Conservation (phyloP, 2,113 vertebrate species). For the Anolis carolinensis region DNA sequence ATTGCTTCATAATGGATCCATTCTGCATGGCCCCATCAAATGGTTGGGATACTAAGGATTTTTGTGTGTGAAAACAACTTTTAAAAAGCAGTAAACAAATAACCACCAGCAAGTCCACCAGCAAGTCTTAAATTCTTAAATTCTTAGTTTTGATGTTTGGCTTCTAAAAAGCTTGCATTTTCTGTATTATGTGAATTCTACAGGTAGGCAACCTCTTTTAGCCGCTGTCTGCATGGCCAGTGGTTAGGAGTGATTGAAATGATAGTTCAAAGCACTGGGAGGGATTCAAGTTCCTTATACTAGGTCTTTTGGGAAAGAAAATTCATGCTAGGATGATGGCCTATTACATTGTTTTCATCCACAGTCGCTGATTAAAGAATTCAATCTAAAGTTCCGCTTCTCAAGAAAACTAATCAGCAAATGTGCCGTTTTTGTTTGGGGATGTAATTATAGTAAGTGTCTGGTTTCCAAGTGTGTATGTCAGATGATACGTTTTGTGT, state of each 20-base stretch:
- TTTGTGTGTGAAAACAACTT: not conserved
- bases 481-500: too few relatives aligned
- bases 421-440: not conserved
- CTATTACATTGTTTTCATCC: not conserved
- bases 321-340: not conserved
- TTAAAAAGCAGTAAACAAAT: not conserved
- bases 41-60: not conserved
- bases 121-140: not conserved
- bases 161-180: not conserved
- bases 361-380: not conserved
- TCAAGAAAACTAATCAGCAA: not conserved
- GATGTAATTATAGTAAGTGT: not conserved
- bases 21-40: not conserved
- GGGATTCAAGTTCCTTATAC: not conserved
- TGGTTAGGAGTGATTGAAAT: not conserved
- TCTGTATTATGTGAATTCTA: not conserved
- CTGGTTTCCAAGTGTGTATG: not conserved
- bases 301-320: not conserved
- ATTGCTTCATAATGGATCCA: not conserved
- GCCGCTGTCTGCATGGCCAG: not conserved
- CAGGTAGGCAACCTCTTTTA: not conserved
- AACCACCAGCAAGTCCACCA: not conserved
- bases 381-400: not conserved
- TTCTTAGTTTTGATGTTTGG: too few relatives aligned
- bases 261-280: not conserved